A percentile compares a stretch with the other conserved stretches of the same genome.
These are phyloP conservation scores for Lumbricus terrestris DNA, from an alignment of 2,888 invertebrate genomes.

Conservation along the genomic window DNA sequence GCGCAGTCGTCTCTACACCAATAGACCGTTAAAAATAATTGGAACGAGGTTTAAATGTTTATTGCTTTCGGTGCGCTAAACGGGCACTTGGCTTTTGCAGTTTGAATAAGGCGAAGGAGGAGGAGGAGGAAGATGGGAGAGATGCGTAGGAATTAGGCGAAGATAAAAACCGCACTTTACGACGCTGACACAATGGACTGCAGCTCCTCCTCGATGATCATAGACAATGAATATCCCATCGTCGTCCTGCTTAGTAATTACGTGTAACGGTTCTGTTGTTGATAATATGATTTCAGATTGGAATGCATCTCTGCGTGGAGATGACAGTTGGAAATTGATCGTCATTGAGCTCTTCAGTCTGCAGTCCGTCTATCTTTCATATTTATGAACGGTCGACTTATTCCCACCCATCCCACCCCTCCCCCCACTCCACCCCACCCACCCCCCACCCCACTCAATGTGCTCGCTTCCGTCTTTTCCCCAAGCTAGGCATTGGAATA, in stretches of 20 bases:
- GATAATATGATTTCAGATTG: not conserved
- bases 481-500: too few species aligned
- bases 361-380: not conserved
- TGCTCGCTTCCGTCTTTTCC: too few species aligned
- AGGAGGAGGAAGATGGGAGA: not conserved
- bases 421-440: too few species aligned
- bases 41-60: not conserved
- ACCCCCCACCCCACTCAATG: too few species aligned
- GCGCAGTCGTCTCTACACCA: not conserved
- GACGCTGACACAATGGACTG: not conserved
- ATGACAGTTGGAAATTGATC: not conserved
- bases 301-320: not conserved
- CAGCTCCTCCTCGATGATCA: not conserved
- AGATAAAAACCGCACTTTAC: not conserved
- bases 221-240: not conserved
- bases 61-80: not conserved
- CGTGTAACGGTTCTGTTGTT: not conserved
- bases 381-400: not conserved
- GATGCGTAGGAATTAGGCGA: not conserved
- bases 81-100: not conserved
- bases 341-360: too few species aligned
- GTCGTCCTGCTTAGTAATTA: not conserved
- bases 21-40: not conserved
- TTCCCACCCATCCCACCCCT: too few species aligned
- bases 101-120: not conserved